Base-by-base conservation (phyloP, 2,888 invertebrate species). In the Stomorhina lunata region DNA sequence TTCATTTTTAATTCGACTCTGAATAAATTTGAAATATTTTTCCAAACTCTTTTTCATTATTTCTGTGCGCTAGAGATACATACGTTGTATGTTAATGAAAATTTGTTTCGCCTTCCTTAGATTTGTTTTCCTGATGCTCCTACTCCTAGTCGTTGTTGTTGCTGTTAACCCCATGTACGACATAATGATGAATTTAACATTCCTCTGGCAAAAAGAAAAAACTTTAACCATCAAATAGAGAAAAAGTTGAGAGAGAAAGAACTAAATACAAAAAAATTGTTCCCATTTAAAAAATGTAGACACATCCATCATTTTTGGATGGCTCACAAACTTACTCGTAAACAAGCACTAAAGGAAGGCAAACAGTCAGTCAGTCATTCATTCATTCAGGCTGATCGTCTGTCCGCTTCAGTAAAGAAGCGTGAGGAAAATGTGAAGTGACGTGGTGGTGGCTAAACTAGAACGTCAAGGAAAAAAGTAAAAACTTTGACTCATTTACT, bases 241-340 rank as follows among this genome's bases (percentile, higher is more conserved):
- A 69, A 65, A 63, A 34, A 15, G 10, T 43, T 20, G 43, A 34
- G 40, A 22, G 43, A 4, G 2, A n/a, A 37, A 45, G 37, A 76
- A 15, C n/a, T 29, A 15, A 50, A 32, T 57, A 77, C 48, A 48
- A 48, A 40, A 34, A 73, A 68, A 50, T 27, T 32, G 4, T 55
- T 29, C 17, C 2, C 29, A 22, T 77, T 50, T 29, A 55, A 69
- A n/a, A 71, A 65, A 72, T 61, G 53, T 55, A 79, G 57, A 75
- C 71, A 71, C 75, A 79, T 82, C 71, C 75, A 82, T 82, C 82
- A 82, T 82, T 79, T 76, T 45, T 66, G 69, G 55, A 71, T 50
- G 50, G 48, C 43, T 73, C 40, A 66, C 65, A 63, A 29, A 57
- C n/a, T n/a, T 32, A 57, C 29, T n/a, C 48, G 40, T 22, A n/a